Base-by-base conservation (phyloP, 23 tunicate species). In the Styela plicata region DNA sequence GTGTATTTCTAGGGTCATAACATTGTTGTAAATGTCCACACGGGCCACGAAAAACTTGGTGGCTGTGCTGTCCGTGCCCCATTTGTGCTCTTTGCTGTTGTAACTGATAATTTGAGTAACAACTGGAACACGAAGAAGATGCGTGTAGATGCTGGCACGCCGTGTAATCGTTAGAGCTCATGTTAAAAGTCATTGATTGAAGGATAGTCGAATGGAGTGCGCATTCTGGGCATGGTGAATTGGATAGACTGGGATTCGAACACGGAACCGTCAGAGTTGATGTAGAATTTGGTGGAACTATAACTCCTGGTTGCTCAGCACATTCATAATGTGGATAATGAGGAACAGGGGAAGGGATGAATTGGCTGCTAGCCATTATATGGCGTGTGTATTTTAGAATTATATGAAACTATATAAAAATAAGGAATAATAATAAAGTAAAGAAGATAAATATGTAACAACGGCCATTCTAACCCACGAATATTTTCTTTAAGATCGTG, bases 111-210 rank as follows among this genome's bases (percentile, higher is more conserved):
- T 83, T 89, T 19, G 89, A 76, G 64, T 85, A 85, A 62, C 97
- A 91, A 37, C 63, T 82, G 2, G 90, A 34, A 70, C 97, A 91
- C 36, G 79, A 64, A 24, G 86, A 63, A 35, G 85, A 74, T 2
- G 97, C 97, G 84, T 91, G 97, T 44, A 91, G 85, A 79, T 91
- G 97, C 62, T 70, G 87, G 24, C 97, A 85, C 18, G 73, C 30
- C 22, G 57, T 44, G 65, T 76, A 76, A 44, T 76, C 81, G 16
- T 32, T 76, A 10, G 52, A 33, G 7, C 44, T 36, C 81, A 76
- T 76, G 44, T 53, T 76, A 26, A 76, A 76, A 76, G 81, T 34
- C 74, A 85, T 90, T 24, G 97, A 87, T 57, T 91, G 91, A 64
- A 87, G 34, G 34, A 91, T 87, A 18, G 88, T 87, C 52, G 85